phyloP scores from a whole-genome alignment of 1,140 invertebrate species.

The Zaprionus lachaisei region DNA sequence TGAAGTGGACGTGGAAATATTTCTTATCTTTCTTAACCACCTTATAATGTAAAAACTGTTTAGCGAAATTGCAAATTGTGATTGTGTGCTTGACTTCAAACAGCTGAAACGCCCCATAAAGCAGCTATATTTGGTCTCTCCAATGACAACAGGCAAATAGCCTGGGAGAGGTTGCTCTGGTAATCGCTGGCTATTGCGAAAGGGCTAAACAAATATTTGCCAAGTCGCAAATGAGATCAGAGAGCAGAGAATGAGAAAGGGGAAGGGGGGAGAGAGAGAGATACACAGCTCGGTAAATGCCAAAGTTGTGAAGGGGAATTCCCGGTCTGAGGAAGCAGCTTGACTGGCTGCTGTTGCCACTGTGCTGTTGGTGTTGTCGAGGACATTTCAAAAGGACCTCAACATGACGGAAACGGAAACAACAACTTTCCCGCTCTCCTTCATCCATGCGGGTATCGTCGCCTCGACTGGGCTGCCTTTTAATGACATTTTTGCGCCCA shows the following conservation, averaged over 20 bases:
- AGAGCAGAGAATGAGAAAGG: conserved; percentile 24
- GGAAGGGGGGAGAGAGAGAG: conserved; percentile 34
- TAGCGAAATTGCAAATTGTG: conserved; percentile 6
- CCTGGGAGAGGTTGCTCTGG: conserved; percentile 8
- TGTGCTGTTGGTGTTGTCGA: conserved; percentile 41
- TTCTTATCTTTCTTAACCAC: not conserved
- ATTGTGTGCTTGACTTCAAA: conserved; percentile 26
- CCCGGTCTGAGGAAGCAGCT: conserved; percentile 17
- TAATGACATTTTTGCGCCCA: conserved; percentile 81
- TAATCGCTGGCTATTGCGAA: conserved; percentile 67
- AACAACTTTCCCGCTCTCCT: conserved; percentile 69
- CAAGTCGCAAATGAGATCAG: conserved; percentile 70
- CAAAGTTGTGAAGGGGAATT: conserved; percentile 9
- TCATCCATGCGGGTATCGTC: conserved; percentile 1
- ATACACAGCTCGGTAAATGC: conserved; percentile 3
- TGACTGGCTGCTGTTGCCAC: conserved; percentile 1
- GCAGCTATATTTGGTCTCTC: conserved; percentile 16
- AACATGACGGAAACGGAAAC: conserved; percentile 76
- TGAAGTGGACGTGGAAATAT: not conserved
- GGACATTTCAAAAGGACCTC: conserved; percentile 66
- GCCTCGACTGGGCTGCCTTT: conserved; percentile 49
- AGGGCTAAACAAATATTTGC: conserved; percentile 79
- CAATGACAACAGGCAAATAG: conserved; percentile 65
- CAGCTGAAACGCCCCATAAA: conserved; percentile 47
- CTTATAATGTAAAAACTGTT: not conserved